Percentiles rank a stretch among this genome's conserved stretches.
phyloP scores from a whole-genome alignment of 2,113 vertebrate species.

The Tyto alba region DNA sequence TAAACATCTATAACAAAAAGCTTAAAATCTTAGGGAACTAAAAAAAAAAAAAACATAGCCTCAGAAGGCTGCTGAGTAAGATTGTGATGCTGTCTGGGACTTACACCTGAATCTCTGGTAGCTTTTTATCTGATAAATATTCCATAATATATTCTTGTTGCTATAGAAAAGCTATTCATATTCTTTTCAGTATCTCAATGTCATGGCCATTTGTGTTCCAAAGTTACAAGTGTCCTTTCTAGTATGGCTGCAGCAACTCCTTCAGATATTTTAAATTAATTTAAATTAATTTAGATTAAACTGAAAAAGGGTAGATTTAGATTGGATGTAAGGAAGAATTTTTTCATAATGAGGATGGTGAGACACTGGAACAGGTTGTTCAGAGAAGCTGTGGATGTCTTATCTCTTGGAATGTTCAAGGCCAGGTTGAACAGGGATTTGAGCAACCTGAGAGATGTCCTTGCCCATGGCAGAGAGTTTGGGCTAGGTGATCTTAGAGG shows the following conservation, averaged over 20 bases:
- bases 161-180: not conserved
- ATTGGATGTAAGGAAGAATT: not conserved
- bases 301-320: rapidly evolving
- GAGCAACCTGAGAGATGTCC: not conserved
- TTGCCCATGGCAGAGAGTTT: no score
- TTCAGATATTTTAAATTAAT: not conserved
- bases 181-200: not conserved
- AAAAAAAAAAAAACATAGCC: not conserved
- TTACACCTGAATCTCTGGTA: not conserved
- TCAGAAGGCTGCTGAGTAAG: not conserved
- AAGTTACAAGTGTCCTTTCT: not conserved
- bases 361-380: not conserved
- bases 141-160: no score
- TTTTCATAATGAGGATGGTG: not conserved
- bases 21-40: not conserved
- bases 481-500: not conserved
- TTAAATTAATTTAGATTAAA: not conserved
- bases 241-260: not conserved
- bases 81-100: not conserved
- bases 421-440: not conserved
- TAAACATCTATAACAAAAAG: not conserved
- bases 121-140: not conserved
- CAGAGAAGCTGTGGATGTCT: not conserved
- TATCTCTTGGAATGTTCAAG: not conserved
- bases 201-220: not conserved